Base-by-base conservation (phyloP, 2,797 vertebrate genomes). In the Amblyraja radiata region DNA sequence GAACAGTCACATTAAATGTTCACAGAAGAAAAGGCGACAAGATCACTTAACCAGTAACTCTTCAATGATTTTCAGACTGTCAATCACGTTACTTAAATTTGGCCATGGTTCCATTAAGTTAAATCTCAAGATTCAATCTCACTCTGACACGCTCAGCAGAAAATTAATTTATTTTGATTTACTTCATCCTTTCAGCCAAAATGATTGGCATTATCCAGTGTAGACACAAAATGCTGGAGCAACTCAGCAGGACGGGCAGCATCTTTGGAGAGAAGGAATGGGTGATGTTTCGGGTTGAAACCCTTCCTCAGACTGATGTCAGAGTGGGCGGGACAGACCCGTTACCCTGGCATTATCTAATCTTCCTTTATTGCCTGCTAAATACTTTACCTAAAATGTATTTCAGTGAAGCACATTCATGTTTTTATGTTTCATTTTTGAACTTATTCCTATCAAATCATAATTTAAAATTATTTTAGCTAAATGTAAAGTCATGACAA, bases 1-100 rank as follows among this genome's bases (percentile, higher is more conserved):
- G 96, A 96, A 96, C 96, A 94, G 94, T 95, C 95, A 95, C 98
- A 98, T 97, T 97, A 97, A 95, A 94, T 96, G 95, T 95, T 96
- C 95, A 96, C 96, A 95, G 96, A 95, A 96, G 95, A 95, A 95
- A 95, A 95, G 94, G 94, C 95, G 93, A 93, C 96, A 97, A 96
- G 95, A 95, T 97, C 96, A 96, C 94, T 94, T 80, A 95, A 95
- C 94, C 95, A 94, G 93, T 88, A 94, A 94, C 95, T 96, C 95
- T 95, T 96, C 95, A 96, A 95, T 95, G 96, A 95, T 95, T 97
- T 96, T 97, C 97, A 95, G 96, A 93, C 94, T 95, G 95, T 95
- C 94, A 94, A 95, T 96, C 95, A 80, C 93, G 95, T 95, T 95
- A 97, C 97, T 97, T 97, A 97, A 95, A 95, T 96, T 94, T 95